phyloP scores from a whole-genome alignment of 2,888 invertebrate species.

The Trichopoda pennipes region DNA sequence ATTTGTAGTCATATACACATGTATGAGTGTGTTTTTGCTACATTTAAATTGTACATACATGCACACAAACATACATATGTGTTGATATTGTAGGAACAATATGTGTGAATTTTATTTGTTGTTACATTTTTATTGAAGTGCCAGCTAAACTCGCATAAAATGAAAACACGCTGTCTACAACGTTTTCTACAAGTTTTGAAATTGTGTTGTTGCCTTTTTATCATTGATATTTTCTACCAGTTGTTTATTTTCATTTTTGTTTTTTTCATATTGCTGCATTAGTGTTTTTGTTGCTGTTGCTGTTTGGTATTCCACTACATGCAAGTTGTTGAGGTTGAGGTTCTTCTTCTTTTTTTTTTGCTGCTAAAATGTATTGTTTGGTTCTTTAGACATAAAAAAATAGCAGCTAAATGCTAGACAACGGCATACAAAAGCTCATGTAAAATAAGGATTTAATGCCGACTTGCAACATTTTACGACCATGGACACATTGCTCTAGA shows the following conservation, averaged over 20 bases:
- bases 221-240: conserved; percentile 41
- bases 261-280: conserved; percentile 30
- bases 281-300: conserved; percentile 35
- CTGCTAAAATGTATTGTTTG: conserved; percentile 37
- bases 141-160: conserved; percentile 80
- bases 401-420: conserved; percentile 56
- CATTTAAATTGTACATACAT: too few species aligned
- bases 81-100: conserved; percentile 36
- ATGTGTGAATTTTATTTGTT: conserved; percentile 10
- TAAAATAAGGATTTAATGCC: conserved; percentile 69
- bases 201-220: conserved; percentile 70
- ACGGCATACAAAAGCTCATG: conserved; percentile 69
- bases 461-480: conserved; percentile 69
- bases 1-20: conserved; percentile 23
- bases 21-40: neutral
- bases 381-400: conserved; percentile 30
- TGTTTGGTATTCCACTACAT: conserved; percentile 60
- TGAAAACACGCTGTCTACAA: conserved; percentile 80
- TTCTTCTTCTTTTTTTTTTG: conserved; percentile 16
- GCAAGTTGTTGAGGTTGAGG: conserved; percentile 49
- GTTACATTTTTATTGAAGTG: conserved; percentile 76
- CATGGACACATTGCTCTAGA: conserved; percentile 69
- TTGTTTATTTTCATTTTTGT: conserved; percentile 46
- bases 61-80: conserved; percentile 5
- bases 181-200: conserved; percentile 79